Base-by-base conservation (phyloP, 2,888 invertebrate genomes). In the Prosapia bicincta region DNA sequence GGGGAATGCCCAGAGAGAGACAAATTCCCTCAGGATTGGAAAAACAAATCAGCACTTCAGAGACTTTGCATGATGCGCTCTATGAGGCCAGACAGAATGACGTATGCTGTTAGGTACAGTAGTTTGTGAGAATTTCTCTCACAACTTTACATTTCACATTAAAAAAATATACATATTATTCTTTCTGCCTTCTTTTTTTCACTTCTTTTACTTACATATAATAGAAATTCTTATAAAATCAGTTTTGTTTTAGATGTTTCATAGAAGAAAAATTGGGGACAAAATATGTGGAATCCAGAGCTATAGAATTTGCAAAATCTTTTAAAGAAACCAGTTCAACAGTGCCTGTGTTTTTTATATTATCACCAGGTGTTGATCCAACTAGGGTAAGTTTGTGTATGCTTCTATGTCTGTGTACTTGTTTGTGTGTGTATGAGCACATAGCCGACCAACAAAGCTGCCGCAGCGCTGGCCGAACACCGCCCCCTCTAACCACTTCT, bases 21-120 rank as follows among this genome's bases (percentile, higher is more conserved):
- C 84, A 96, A 95, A 84, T 89, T 97, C 80, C 98, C 98, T 0
- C 96, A 96, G 77, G 98, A 98, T 83, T 98, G 98, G 98, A 98
- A 97, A 84, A 93, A 93, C 82, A 97, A 96, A 84, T 88, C 91
- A 0, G 87, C 94, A 0, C 85, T 98, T 68, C 96, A 98, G 83
- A 89, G 93, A 79, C 87, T 98, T 5, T 97, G 97, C 82, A 97
- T 98, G 84, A 93, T 98, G 93, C 88, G 98, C 76, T 95, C 96
- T 24, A 86, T 98, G 72, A 87, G 98, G 68, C 93, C 97, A 0
- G 98, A 98, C 85, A 89, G 98, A 80, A 97, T 98, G 96, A 95
- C 96, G 0, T 97, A 98, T 82, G 97, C 97, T 15, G 90, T 96
- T 69, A 86, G 86, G 92, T 93, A 83, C n/a, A n/a, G 83, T 81